A percentile compares a stretch with the other conserved stretches of the same genome.
Evolutionary conservation across 2,888 invertebrate species (phyloP).

Genomic region (Drosophila affinis): DNA sequence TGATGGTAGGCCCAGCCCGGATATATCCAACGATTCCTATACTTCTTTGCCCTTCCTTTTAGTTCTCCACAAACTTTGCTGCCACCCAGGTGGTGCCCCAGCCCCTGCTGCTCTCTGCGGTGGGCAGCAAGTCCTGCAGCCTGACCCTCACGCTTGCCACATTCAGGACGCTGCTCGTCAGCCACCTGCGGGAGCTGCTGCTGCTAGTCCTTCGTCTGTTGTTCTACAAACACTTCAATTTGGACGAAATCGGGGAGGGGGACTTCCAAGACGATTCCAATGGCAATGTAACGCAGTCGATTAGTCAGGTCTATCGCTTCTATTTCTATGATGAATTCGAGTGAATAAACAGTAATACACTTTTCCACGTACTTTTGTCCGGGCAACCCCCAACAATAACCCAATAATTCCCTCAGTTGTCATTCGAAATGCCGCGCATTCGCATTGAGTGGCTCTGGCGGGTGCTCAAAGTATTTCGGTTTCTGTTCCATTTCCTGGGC

Average conservation of each 20-base stretch:
- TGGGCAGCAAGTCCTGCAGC: conserved; percentile 26
- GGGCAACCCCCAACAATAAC: too few species aligned
- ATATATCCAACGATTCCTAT: too few species aligned
- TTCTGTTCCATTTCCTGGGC: conserved; percentile 33
- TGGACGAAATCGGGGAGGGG: conserved; percentile 25
- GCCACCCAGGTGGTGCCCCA: conserved; percentile 13
- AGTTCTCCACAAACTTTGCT: conserved; percentile 48
- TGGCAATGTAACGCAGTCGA: conserved; percentile 58
- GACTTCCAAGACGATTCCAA: conserved; percentile 47
- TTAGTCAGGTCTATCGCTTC: conserved; percentile 61
- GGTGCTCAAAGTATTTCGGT: conserved; percentile 23
- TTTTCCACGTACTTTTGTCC: background rate
- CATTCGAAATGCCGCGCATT: conserved; percentile 43
- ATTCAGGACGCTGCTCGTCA: conserved; percentile 15
- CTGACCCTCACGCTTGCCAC: conserved; percentile 28
- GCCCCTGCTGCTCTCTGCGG: conserved; percentile 14
- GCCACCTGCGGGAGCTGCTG: conserved; percentile 18
- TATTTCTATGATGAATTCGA: conserved; percentile 55
- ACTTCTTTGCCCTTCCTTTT: background rate
- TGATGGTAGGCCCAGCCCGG: conserved; percentile 44
- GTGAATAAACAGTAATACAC: conserved; percentile 26
- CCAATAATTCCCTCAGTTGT: conserved; percentile 38
- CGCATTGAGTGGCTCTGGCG: conserved; percentile 32
- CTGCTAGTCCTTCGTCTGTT: conserved; percentile 20
- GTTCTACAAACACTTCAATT: conserved; percentile 14